These are phyloP conservation scores for Cyclura pinguis DNA, from an alignment of 2,797 vertebrate species.

Conservation along the genomic window DNA sequence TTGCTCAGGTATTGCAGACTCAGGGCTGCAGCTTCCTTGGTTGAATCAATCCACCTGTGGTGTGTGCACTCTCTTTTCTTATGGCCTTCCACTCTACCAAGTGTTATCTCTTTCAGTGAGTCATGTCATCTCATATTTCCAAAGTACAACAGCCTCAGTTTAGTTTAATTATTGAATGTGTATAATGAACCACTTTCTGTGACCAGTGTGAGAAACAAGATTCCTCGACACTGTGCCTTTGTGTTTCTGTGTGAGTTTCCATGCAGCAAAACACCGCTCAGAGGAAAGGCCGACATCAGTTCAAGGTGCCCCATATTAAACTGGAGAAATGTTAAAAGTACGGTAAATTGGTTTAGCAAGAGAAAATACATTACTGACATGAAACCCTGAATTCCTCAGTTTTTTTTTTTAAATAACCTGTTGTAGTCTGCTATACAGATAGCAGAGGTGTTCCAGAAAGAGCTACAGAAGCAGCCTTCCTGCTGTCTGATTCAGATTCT, in stretches of 20 bases:
- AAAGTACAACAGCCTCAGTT: too few species aligned
- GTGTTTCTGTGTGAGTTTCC: not conserved
- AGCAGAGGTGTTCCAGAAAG: not conserved
- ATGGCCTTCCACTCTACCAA: too few species aligned
- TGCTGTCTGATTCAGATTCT: slow-evolving; percentile 1
- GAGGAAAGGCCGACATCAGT: not conserved
- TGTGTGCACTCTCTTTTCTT: too few species aligned
- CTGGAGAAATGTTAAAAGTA: slow-evolving; percentile 26
- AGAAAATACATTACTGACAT: slow-evolving; percentile 7
- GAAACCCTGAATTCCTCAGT: not conserved
- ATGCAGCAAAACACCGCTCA: not conserved
- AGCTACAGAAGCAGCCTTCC: not conserved
- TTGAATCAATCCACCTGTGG: too few species aligned
- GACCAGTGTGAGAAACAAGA: not conserved
- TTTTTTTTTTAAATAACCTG: not conserved
- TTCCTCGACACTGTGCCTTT: not conserved
- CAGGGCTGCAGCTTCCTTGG: too few species aligned
- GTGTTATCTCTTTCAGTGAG: too few species aligned
- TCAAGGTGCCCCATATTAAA: not conserved
- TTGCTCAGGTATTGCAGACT: too few species aligned
- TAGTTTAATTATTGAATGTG: not conserved
- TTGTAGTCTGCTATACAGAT: not conserved
- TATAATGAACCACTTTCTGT: not conserved
- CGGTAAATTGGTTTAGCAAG: slow-evolving; percentile 8
- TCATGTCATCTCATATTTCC: too few species aligned